These are phyloP conservation scores for Salvator merianae DNA, from an alignment of 2,113 vertebrate genomes.

Conservation along the genomic window DNA sequence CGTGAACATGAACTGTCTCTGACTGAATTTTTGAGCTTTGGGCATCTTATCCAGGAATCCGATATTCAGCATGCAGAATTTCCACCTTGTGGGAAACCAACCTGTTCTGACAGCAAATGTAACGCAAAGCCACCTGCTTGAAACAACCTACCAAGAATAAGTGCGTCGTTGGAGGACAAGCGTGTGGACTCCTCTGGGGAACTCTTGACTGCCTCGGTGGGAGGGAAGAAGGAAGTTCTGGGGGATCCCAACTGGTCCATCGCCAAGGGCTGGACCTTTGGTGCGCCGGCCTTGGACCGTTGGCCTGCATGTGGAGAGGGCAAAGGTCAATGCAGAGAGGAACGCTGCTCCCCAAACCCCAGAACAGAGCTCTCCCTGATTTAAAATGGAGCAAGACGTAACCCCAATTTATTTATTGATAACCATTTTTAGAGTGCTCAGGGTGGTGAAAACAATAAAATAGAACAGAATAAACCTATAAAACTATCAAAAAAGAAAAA, in stretches of 20 bases:
- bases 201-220: conserved; percentile 54
- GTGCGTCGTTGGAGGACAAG: conserved; percentile 63
- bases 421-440: no score
- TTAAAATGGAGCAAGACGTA: not conserved
- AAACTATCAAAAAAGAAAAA: no score
- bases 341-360: not conserved
- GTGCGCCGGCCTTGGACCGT: not conserved
- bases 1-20: no score
- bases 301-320: not conserved
- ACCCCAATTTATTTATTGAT: not conserved
- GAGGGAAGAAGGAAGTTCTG: conserved; percentile 17
- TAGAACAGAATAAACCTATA: no score
- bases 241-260: rapidly evolving
- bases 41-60: no score
- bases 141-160: conserved; percentile 78
- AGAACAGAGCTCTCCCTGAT: not conserved
- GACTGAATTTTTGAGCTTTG: no score
- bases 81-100: no score
- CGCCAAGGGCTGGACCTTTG: conserved; percentile 17
- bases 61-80: no score
- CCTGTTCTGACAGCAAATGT: not conserved
- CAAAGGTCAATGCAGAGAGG: not conserved
- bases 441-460: no score
- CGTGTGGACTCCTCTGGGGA: conserved; percentile 66
- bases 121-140: rapidly evolving